A percentile compares a stretch with the other conserved stretches of the same genome.
Evolutionary conservation across 1,140 invertebrate species (phyloP).

Genomic region (Hydropsyche tenuis): DNA sequence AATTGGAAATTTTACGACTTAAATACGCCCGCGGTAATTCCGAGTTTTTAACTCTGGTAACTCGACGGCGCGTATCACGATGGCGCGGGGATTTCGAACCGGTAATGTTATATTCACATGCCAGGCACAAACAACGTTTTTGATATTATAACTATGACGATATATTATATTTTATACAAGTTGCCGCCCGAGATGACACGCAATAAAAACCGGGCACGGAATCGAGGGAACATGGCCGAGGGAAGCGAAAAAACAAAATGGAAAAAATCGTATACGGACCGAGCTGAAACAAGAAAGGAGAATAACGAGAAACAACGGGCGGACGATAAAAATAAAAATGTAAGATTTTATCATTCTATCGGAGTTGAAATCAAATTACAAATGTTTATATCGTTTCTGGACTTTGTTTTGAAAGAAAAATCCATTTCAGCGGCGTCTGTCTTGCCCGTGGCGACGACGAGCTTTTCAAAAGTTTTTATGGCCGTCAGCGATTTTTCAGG

Average conservation of each 20-base stretch:
- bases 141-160: slow-evolving; percentile 37
- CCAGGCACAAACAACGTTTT: slow-evolving; percentile 19
- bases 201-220: slow-evolving; percentile 35
- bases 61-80: slow-evolving; percentile 33
- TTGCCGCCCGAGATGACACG: slow-evolving; percentile 45
- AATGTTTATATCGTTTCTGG: slow-evolving; percentile 39
- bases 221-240: neutral
- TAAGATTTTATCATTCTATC: slow-evolving; percentile 39
- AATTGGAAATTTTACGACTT: slow-evolving; percentile 49
- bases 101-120: slow-evolving; percentile 32
- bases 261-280: neutral
- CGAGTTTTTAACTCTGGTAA: slow-evolving; percentile 18
- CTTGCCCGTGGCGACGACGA: slow-evolving; percentile 14
- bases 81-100: slow-evolving; percentile 15
- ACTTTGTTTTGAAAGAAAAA: slow-evolving; percentile 47
- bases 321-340: slow-evolving; percentile 40
- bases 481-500: slow-evolving; percentile 43
- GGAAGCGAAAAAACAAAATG: neutral
- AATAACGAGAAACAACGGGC: slow-evolving; percentile 25
- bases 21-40: slow-evolving; percentile 35
- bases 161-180: slow-evolving; percentile 44
- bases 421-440: slow-evolving; percentile 36
- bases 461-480: slow-evolving; percentile 47
- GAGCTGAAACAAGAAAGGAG: slow-evolving; percentile 5
- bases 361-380: slow-evolving; percentile 46